Evolutionary conservation across 2,888 invertebrate genomes (phyloP), one percentile per base, ranked within the genome.

Genomic region (Drosophila eohydei): DNA sequence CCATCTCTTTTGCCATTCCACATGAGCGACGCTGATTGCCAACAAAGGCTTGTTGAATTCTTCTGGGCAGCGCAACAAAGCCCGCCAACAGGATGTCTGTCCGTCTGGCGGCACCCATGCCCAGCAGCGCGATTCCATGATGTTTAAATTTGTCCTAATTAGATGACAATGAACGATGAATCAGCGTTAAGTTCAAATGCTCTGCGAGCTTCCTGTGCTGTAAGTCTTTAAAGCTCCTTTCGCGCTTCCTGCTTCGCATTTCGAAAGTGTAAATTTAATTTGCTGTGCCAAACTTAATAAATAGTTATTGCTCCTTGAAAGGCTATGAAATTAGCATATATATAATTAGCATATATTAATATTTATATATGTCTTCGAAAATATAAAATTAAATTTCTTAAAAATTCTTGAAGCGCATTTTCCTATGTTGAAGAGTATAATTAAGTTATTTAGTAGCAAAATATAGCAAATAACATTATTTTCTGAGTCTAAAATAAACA

Each of bases 81-180:
- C 32, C 50, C 12, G 28, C 57, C 38, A 63, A 48, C 57, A 80
- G 81, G 82, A 75, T 70, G 56, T 28, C 38, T 38, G 50, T 32
- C 41, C 43, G 71, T 44, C 61, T 65, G 52, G 12, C 55, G 43
- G 69, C 36, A 41, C n/a, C 38, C 43, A 41, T 54, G 51, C 46
- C 56, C 71, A 79, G 66, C 73, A 74, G 70, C 77, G 66, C 64
- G 67, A 51, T 68, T 58, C 50, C 81, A 78, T 78, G 86, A 85
- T 87, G 83, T 87, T 91, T 90, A 91, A 92, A 90, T 91, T 91
- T 91, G 90, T 92, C 90, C 91, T 91, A 92, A 92, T 92, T 92
- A 92, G 91, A 84, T 91, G 90, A 90, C 91, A 90, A 90, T 89
- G 90, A 89, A 83, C 85, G 83, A 90, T 89, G 87, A 90, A 83